A percentile compares a stretch with the other conserved stretches of the same genome.
Evolutionary conservation across 2,888 invertebrate genomes (phyloP).

Genomic region (Eilema depressum): DNA sequence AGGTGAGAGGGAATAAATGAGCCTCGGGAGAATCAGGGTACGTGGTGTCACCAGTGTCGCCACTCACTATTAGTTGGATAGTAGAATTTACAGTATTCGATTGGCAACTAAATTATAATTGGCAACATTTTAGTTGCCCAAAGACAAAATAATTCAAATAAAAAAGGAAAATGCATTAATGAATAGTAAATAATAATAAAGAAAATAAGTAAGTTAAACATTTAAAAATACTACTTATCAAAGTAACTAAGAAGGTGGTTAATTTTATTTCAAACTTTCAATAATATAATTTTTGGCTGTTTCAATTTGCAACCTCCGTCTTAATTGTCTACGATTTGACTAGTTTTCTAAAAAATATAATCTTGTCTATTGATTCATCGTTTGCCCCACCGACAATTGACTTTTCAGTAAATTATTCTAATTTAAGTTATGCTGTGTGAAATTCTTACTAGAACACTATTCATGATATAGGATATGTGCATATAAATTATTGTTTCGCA

Average conservation of each 20-base stretch:
- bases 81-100: too few relatives aligned
- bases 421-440: conserved; percentile 63
- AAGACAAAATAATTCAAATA: not conserved
- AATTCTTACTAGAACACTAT: conserved; percentile 53
- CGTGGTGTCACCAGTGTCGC: too few relatives aligned
- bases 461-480: conserved; percentile 26
- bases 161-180: not conserved
- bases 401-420: conserved; percentile 64
- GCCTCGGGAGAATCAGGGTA: too few relatives aligned
- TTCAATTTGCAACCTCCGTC: not conserved
- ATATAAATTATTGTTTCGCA: conserved; percentile 30
- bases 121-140: not conserved
- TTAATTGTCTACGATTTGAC: conserved; percentile 34
- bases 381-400: conserved; percentile 81
- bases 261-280: too few relatives aligned
- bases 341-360: conserved; percentile 53
- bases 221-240: not conserved
- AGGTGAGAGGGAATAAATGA: too few relatives aligned
- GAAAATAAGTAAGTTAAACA: too few relatives aligned
- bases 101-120: not conserved
- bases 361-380: conserved; percentile 83
- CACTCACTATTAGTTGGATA: too few relatives aligned
- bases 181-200: too few relatives aligned
- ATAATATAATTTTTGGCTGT: not conserved
- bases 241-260: not conserved